Conservation (phyloP, 2,113 vertebrate genomes). For the Jaculus jaculus region DNA sequence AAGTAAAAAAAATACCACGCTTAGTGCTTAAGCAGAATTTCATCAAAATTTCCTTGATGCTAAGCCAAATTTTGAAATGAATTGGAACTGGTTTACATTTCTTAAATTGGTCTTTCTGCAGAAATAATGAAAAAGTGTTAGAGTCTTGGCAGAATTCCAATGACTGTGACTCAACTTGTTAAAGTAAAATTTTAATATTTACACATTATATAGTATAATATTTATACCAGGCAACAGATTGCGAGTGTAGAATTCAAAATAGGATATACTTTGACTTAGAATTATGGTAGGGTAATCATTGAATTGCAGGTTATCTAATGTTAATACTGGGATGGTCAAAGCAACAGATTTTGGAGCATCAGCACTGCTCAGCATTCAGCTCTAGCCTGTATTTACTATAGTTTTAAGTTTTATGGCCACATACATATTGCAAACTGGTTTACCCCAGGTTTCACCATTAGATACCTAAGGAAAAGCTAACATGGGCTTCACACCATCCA, state of each 20-base stretch:
- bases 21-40: constrained; percentile 83
- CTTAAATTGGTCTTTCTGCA: constrained; percentile 82
- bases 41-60: constrained; percentile 80
- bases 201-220: constrained; percentile 78
- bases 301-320: constrained; percentile 32
- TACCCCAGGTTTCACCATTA: neutral
- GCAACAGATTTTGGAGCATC: constrained; percentile 27
- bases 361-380: neutral
- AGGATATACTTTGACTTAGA: constrained; percentile 76
- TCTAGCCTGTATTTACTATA: neutral
- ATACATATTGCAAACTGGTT: neutral
- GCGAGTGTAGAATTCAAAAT: constrained; percentile 70
- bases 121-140: constrained; percentile 84
- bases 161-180: constrained; percentile 81
- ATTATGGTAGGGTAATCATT: constrained; percentile 39
- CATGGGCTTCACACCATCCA: neutral
- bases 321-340: neutral
- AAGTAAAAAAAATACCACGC: constrained; percentile 80
- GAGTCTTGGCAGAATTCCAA: constrained; percentile 79
- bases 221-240: constrained; percentile 81
- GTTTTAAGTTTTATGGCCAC: neutral
- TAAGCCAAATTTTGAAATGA: constrained; percentile 83
- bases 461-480: neutral
- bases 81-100: constrained; percentile 83
- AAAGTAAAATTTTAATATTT: constrained; percentile 84